Evolutionary conservation across 2,888 invertebrate species (phyloP).

Genomic region (Drosophila kanekoi): DNA sequence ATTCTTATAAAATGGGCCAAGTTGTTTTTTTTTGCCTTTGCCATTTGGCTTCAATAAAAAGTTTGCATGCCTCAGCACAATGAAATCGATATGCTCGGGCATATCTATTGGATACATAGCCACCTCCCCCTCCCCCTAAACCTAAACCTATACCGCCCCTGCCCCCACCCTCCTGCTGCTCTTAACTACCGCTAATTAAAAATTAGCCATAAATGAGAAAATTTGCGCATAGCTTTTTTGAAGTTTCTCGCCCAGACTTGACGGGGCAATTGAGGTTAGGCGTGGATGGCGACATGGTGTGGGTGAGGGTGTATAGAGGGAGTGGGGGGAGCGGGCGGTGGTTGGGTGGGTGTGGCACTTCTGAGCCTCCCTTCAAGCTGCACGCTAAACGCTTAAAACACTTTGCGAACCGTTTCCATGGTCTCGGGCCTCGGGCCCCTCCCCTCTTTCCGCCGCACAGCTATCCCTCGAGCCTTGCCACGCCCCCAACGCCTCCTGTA

Average conservation of each 20-base stretch:
- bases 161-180: background rate
- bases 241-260: background rate
- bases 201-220: background rate
- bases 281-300: no score
- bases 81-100: background rate
- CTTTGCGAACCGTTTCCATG: constrained; percentile 31
- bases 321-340: background rate
- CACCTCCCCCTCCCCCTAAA: background rate
- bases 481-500: no score
- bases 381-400: constrained; percentile 58
- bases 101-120: no score
- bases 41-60: background rate
- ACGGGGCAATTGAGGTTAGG: constrained; percentile 5
- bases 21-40: background rate
- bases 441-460: no score
- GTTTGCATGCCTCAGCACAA: background rate
- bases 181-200: constrained; percentile 3
- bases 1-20: background rate
- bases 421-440: constrained; percentile 2
- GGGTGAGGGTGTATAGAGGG: no score
- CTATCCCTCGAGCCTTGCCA: no score
- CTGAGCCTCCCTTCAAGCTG: background rate
- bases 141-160: background rate
- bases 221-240: constrained; percentile 3
- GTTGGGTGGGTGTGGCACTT: no score